Evolutionary conservation across 2,113 vertebrate genomes (phyloP), one percentile per base, ranked within the genome.

Genomic region (Phoenicopterus ruber): DNA sequence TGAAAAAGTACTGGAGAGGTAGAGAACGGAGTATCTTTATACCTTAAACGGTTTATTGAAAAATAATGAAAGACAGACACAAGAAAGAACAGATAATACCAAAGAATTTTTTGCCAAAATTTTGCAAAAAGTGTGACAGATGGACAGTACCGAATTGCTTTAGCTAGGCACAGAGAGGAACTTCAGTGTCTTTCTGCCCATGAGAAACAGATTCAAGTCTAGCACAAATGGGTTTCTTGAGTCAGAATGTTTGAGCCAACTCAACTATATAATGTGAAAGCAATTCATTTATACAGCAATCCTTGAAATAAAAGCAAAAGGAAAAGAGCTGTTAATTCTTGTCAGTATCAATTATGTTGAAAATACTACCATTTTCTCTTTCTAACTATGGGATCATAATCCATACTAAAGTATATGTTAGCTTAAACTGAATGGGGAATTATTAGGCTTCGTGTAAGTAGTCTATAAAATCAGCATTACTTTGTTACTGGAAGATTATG

Each of bases 401-500:
- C 86, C 78, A 59, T 72, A 31, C 40, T 86, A 91, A 94, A 93
- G 62, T 86, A 61, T 76, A 88, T 91, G 38, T 90, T 91, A 94
- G n/a, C 31, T 96, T 89, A 94, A 81, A 25, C 9, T 90, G 91
- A 96, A 94, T 82, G 69, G 76, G 72, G 79, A 94, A 93, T 81
- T 91, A 90, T 88, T 94, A 59, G 29, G 9, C 65, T 94, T 86
- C 54, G 46, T 93, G 40, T 66, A 96, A 88, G 67, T 61, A 88
- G 88, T 71, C 90, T 88, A 78, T 87, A 91, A 93, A 94, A 91
- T 88, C 93, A 90, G 63, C 76, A 77, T 94, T 90, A 93, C 66
- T 94, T 90, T 86, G 79, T 90, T 87, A 91, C 52, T 77, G 66
- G 72, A 66, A 92, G 63, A 90, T 96, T 95, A 90, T 88, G 52